These are phyloP conservation scores for Channa argus DNA, from an alignment of 2,113 vertebrate genomes.

Conservation along the genomic window DNA sequence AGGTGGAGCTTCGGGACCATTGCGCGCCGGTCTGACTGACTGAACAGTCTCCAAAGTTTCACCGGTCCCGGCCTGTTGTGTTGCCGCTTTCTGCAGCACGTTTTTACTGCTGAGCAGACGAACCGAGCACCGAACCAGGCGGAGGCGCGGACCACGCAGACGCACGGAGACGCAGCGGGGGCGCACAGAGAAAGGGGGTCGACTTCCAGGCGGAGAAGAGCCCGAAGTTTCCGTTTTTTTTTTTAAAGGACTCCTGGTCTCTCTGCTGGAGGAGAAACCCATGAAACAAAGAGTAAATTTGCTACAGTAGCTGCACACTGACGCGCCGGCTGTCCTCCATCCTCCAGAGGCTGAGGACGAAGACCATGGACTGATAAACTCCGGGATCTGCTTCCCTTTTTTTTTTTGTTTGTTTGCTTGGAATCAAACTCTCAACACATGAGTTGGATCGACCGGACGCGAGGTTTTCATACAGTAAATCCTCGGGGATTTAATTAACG, in stretches of 20 bases:
- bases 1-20: slow-evolving; percentile 50
- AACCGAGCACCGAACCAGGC: background rate
- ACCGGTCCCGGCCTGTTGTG: slow-evolving; percentile 37
- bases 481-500: slow-evolving; percentile 66
- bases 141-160: background rate
- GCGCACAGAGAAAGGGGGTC: background rate
- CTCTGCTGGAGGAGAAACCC: slow-evolving; percentile 42
- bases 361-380: slow-evolving; percentile 30
- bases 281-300: slow-evolving; percentile 71
- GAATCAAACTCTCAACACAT: slow-evolving; percentile 58
- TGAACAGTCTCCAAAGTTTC: slow-evolving; percentile 62
- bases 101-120: slow-evolving; percentile 16
- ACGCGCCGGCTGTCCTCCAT: background rate
- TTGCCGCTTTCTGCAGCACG: slow-evolving; percentile 2
- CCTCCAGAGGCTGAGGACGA: slow-evolving; percentile 10
- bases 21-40: slow-evolving; percentile 22
- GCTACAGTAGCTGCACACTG: slow-evolving; percentile 20
- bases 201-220: background rate
- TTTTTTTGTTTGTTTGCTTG: slow-evolving; percentile 2
- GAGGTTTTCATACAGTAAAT: slow-evolving; percentile 50
- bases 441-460: slow-evolving; percentile 48
- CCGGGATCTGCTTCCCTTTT: background rate
- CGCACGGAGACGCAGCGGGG: background rate
- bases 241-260: slow-evolving; percentile 13
- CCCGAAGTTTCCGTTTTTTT: background rate